A percentile compares a stretch with the other conserved stretches of the same genome.
These are phyloP conservation scores for Channa striata DNA, from an alignment of 2,797 vertebrate genomes.

Conservation along the genomic window DNA sequence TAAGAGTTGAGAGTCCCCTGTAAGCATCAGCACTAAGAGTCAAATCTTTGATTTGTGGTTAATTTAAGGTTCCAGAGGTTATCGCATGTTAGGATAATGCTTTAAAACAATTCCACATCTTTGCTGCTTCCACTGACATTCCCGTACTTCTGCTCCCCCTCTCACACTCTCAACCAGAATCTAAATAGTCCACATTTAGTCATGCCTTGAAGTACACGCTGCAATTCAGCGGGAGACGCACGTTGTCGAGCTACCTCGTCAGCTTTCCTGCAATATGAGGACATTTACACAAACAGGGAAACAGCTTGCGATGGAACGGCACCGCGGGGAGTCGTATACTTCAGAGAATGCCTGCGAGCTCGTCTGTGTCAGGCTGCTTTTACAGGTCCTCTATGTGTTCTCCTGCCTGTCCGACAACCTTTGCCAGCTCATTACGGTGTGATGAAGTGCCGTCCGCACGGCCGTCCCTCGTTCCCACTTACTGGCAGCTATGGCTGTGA, in stretches of 20 bases:
- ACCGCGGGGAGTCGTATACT: constrained; percentile 72
- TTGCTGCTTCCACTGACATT: constrained; percentile 2
- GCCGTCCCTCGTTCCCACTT: constrained; percentile 55
- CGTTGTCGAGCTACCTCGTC: constrained; percentile 14
- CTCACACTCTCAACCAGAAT: background rate
- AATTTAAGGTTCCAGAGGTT: constrained; percentile 8
- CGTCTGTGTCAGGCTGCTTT: constrained; percentile 69
- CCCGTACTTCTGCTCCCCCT: background rate
- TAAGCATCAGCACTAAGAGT: background rate
- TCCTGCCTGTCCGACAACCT: constrained; percentile 71
- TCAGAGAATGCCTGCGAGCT: constrained; percentile 61
- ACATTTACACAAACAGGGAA: constrained; percentile 68
- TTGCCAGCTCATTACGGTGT: constrained; percentile 77
- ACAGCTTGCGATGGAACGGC: constrained; percentile 74
- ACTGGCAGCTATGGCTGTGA: constrained; percentile 58
- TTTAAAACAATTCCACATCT: constrained; percentile 14
- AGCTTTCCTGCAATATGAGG: constrained; percentile 47
- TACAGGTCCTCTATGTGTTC: constrained; percentile 78
- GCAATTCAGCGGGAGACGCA: constrained; percentile 1
- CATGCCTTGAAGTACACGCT: constrained; percentile 12
- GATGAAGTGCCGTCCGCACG: constrained; percentile 72
- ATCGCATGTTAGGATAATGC: background rate
- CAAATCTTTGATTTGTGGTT: constrained; percentile 3
- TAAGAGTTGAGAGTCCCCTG: background rate
- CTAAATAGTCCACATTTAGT: constrained; percentile 5